Percentiles rank a stretch among this genome's conserved stretches.
Evolutionary conservation across 2,113 vertebrate species (phyloP).

Genomic region (Callopanchax toddi): DNA sequence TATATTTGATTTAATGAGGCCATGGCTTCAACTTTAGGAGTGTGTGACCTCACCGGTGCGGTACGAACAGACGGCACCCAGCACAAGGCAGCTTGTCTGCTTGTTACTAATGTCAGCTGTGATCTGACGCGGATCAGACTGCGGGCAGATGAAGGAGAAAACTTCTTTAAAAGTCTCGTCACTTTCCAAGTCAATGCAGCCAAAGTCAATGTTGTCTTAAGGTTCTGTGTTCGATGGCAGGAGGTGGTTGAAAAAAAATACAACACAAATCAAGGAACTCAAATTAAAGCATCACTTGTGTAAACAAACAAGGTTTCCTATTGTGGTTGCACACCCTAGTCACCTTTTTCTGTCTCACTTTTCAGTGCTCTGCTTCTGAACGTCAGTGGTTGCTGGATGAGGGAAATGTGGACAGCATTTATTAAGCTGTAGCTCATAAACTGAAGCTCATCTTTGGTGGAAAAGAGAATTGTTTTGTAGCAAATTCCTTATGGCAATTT

Average conservation of each 20-base stretch:
- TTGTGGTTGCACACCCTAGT: slow-evolving; percentile 41
- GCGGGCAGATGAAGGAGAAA: slow-evolving; percentile 31
- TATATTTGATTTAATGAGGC: slow-evolving; percentile 8
- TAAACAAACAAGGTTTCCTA: slow-evolving; percentile 68
- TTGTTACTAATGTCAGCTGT: slow-evolving; percentile 36
- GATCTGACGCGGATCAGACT: slow-evolving; percentile 36
- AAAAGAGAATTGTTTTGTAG: too few relatives aligned
- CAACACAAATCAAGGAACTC: slow-evolving; percentile 25
- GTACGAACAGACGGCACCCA: slow-evolving; percentile 6
- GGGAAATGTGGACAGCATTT: slow-evolving; percentile 1
- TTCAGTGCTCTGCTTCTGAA: slow-evolving; percentile 35
- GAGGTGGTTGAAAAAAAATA: slow-evolving; percentile 38
- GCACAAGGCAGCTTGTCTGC: slow-evolving; percentile 8
- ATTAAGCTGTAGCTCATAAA: background rate
- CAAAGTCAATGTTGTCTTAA: slow-evolving; percentile 75
- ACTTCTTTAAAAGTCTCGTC: slow-evolving; percentile 51
- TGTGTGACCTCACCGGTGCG: slow-evolving; percentile 36
- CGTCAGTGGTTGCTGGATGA: background rate
- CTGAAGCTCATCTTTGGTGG: too few relatives aligned
- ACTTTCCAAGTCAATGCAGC: slow-evolving; percentile 42
- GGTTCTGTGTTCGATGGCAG: slow-evolving; percentile 38
- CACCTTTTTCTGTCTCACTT: slow-evolving; percentile 44
- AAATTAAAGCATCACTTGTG: slow-evolving; percentile 60
- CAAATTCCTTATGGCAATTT: too few relatives aligned
- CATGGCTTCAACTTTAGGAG: background rate